A percentile compares a stretch with the other conserved stretches of the same genome.
Conservation (phyloP, 1,140 invertebrate species). For the Oncopodura yosiiana region DNA sequence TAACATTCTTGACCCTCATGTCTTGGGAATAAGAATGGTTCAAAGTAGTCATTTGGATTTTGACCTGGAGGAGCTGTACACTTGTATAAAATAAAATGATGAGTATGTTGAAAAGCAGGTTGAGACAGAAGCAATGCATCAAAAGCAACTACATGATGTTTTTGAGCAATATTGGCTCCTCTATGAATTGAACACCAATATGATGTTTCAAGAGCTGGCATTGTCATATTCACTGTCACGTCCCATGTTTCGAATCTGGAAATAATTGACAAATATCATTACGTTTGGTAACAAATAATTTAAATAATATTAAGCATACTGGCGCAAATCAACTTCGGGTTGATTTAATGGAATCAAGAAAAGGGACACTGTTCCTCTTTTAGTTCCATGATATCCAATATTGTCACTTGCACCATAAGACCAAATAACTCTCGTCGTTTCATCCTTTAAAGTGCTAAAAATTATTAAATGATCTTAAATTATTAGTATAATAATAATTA, state of each 20-base stretch:
- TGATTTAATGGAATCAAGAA: too few species aligned
- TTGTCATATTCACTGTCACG: neutral
- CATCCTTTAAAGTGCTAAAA: neutral
- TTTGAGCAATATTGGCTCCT: neutral
- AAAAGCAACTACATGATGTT: conserved; percentile 6
- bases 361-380: conserved; percentile 11
- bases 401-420: conserved; percentile 11
- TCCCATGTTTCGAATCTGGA: neutral
- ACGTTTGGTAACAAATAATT: too few species aligned
- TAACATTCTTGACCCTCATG: conserved; percentile 10
- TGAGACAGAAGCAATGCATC: neutral
- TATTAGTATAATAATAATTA: neutral
- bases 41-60: conserved; percentile 14
- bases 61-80: conserved; percentile 6
- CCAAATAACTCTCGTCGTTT: conserved; percentile 19
- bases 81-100: conserved; percentile 13
- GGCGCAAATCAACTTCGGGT: too few species aligned
- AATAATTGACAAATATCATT: too few species aligned
- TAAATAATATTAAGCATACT: too few species aligned
- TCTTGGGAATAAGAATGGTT: neutral
- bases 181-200: conserved; percentile 11
- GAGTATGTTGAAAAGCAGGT: conserved; percentile 6
- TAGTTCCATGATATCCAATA: conserved; percentile 2
- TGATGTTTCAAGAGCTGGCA: conserved; percentile 2
- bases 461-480: neutral